Percentiles rank a stretch among this genome's conserved stretches.
Conservation (phyloP, 2,797 vertebrate species). For the Lithobates pipiens region DNA sequence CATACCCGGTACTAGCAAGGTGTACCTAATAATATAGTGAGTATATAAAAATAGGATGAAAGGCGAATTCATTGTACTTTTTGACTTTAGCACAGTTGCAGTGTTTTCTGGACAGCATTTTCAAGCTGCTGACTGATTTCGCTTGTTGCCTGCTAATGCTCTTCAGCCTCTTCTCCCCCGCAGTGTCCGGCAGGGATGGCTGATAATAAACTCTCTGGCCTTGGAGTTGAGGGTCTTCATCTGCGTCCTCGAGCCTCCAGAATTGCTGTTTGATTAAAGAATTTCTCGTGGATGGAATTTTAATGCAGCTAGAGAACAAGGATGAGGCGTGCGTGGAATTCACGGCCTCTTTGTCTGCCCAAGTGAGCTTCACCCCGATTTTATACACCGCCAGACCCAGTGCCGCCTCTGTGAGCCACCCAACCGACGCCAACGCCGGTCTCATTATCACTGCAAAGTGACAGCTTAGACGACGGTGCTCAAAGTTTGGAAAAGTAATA, state of each 20-base stretch:
- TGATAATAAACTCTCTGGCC: constrained; percentile 25
- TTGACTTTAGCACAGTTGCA: neutral
- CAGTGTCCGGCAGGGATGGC: neutral
- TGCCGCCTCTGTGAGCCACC: neutral
- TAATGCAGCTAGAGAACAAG: constrained; percentile 20
- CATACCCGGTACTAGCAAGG: too few species aligned
- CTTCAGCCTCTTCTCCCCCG: neutral
- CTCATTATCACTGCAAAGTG: constrained; percentile 10
- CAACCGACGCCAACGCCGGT: neutral
- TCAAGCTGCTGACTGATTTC: neutral
- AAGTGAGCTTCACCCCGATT: neutral
- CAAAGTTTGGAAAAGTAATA: constrained; percentile 33
- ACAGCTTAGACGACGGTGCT: constrained; percentile 19
- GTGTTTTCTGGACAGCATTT: neutral
- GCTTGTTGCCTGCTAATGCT: too few species aligned
- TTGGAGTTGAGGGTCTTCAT: constrained; percentile 5
- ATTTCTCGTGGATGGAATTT: constrained; percentile 34
- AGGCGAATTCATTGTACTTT: neutral
- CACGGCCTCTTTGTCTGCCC: neutral
- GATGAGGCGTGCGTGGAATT: constrained; percentile 29
- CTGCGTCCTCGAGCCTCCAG: constrained; percentile 27
- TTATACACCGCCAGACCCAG: neutral
- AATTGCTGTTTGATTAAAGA: constrained; percentile 44
- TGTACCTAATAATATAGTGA: too few species aligned
- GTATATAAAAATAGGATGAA: neutral